Conservation (phyloP, 23 tunicate genomes). For the Phallusia fumigata region DNA sequence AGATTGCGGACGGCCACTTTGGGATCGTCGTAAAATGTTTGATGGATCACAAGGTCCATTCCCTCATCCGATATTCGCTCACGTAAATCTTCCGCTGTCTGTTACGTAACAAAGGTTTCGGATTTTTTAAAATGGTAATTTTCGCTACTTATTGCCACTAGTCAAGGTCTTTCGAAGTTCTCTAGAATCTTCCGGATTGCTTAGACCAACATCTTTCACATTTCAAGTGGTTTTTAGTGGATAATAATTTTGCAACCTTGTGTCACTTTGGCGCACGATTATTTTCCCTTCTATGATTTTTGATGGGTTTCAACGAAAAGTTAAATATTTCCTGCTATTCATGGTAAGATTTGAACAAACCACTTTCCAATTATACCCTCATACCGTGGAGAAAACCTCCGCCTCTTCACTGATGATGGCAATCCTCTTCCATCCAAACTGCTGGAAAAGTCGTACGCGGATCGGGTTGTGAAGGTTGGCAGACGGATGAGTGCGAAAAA, state of each 20-base stretch:
- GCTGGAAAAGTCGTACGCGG: constrained; percentile 22
- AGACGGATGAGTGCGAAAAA: constrained; percentile 46
- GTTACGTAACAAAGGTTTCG: not conserved
- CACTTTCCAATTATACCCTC: not conserved
- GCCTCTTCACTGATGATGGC: constrained; percentile 29
- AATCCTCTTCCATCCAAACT: constrained; percentile 31
- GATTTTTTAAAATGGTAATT: too few relatives aligned
- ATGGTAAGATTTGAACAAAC: too few relatives aligned
- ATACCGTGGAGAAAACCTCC: constrained; percentile 28
- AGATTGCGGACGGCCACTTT: not conserved
- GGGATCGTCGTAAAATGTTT: not conserved
- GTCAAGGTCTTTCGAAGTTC: too few relatives aligned
- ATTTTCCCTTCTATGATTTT: too few relatives aligned
- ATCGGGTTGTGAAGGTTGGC: constrained; percentile 43
- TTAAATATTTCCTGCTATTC: too few relatives aligned
- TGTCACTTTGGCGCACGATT: too few relatives aligned
- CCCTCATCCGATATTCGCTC: not conserved
- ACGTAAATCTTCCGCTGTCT: not conserved
- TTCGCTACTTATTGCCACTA: too few relatives aligned
- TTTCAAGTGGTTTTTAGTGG: too few relatives aligned
- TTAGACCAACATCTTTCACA: too few relatives aligned
- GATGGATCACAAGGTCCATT: not conserved
- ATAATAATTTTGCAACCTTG: too few relatives aligned
- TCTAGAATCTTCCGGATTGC: too few relatives aligned
- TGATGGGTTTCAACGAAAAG: too few relatives aligned